Conservation (phyloP, 2,113 vertebrate species). For the Turdus rufiventris region DNA sequence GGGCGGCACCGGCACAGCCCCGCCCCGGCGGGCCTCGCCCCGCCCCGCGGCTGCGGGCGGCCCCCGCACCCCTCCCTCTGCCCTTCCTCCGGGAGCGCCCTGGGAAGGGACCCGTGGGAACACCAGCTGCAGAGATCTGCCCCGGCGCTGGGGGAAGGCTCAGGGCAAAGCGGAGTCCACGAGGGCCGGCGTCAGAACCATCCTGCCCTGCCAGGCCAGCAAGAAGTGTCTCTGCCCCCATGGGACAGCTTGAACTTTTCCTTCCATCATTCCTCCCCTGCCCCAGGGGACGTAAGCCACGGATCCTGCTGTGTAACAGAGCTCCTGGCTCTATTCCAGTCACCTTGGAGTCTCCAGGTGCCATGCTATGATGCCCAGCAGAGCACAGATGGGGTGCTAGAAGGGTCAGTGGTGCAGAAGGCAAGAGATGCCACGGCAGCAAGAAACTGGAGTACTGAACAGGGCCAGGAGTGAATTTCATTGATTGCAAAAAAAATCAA, state of each 20-base stretch:
- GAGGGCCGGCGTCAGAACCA: neutral
- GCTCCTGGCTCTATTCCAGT: neutral
- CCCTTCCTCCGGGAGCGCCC: neutral
- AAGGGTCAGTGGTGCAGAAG: neutral
- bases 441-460: neutral
- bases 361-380: accelerated
- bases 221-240: too few species aligned
- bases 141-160: neutral
- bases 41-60: neutral
- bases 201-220: neutral
- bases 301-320: neutral
- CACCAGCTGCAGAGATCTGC: accelerated
- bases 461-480: slow-evolving; percentile 9
- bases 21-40: neutral
- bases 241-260: neutral
- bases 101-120: neutral
- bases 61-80: accelerated
- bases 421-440: neutral
- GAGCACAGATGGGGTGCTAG: neutral
- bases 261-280: neutral
- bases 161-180: neutral
- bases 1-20: neutral
- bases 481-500: neutral
- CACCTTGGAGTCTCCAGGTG: neutral
- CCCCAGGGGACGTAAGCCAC: neutral